Evolutionary conservation across 2,797 vertebrate species (phyloP).

Genomic region (Euphonia xanthogaster): DNA sequence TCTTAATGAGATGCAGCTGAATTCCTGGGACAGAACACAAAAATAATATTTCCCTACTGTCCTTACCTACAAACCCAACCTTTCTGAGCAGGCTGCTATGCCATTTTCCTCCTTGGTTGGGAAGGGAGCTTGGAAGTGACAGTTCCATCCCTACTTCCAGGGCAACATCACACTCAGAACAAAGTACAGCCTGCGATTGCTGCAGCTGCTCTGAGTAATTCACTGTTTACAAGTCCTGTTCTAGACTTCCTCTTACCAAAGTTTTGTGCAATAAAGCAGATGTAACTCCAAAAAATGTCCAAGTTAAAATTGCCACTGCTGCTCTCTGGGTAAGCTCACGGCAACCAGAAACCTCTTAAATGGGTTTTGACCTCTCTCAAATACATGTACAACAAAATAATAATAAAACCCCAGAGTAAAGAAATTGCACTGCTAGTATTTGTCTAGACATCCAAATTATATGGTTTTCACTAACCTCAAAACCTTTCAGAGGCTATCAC

Average conservation of each 20-base stretch:
- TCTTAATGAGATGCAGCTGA: background rate
- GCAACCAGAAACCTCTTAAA: background rate
- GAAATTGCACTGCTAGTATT: background rate
- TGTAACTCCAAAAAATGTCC: background rate
- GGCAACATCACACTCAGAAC: background rate
- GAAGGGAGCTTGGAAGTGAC: background rate
- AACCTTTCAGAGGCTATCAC: background rate
- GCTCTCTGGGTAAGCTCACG: background rate
- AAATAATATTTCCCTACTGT: background rate
- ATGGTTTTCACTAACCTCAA: background rate
- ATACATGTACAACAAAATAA: background rate
- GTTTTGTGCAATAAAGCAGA: background rate
- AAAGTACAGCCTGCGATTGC: background rate
- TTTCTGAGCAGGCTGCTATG: background rate
- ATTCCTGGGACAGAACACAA: background rate
- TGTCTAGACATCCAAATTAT: background rate
- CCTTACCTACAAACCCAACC: background rate
- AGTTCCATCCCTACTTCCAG: background rate
- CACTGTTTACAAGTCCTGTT: background rate
- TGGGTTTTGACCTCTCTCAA: no score
- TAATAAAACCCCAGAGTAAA: background rate
- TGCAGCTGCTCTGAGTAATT: background rate
- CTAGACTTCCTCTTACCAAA: background rate
- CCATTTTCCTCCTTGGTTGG: background rate
- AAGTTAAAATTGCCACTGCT: background rate